Evolutionary conservation across 2,113 vertebrate genomes (phyloP), one percentile per base, ranked within the genome.

Genomic region (Pituophis catenifer): DNA sequence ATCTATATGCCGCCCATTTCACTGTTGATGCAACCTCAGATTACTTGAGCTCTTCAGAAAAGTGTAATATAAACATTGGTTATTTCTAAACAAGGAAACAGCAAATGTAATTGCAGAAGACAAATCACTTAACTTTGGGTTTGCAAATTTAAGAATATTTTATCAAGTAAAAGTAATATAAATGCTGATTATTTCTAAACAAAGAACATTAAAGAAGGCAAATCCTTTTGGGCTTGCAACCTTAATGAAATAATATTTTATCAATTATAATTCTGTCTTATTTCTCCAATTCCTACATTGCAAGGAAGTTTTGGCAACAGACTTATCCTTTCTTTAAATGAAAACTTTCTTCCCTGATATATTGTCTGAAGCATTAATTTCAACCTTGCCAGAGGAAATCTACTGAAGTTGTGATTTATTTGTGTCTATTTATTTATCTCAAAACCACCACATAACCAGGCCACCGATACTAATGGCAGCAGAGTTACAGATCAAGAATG

Each of bases 401-500:
- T 89, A 93, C 89, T 85, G 65, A 93, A 62, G 52, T 89, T 58
- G 24, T 29, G 58, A 92, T 95, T 96, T 94, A 91, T 94, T 96
- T 95, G 70, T 54, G 85, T 91, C 86, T 53, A 89, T 95, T 93
- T 95, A 86, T 92, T 88, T 55, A 87, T 95, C 94, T 95, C 29
- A 89, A 95, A 96, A 94, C 93, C 21, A 0, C 93, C 70, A 81
- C 91, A 88, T 92, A 92, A 87, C 92, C 96, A 96, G 95, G 93
- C 95, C 86, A 13, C 24, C 15, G 90, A 91, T 62, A 59, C 50
- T 85, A 96, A 38, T 21, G 94, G 91, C 89, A 95, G 93, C 1
- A 0, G 92, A 29, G 38, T 92, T 62, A 65, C 0, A 0, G 94
- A 92, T 95, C 93, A 93, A 54, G 93, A 93, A 91, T 21, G 89